These are phyloP conservation scores for Drosophila ochracea DNA, from an alignment of 2,888 invertebrate species.

Conservation along the genomic window DNA sequence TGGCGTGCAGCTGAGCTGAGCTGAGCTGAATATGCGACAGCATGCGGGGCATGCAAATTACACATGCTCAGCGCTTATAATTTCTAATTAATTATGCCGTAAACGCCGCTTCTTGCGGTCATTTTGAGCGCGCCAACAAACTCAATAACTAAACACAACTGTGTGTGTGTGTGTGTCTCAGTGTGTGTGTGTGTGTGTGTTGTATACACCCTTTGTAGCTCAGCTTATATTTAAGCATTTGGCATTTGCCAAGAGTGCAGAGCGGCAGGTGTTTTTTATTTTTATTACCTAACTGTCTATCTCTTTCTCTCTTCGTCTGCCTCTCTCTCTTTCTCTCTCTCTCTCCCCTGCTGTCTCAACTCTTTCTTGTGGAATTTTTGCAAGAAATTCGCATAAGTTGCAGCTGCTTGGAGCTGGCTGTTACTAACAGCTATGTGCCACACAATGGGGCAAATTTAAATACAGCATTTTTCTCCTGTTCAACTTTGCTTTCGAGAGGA, in stretches of 20 bases:
- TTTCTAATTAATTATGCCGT: constrained; percentile 83
- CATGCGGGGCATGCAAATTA: constrained; percentile 71
- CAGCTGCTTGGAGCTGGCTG: constrained; percentile 57
- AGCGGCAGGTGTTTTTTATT: constrained; percentile 70
- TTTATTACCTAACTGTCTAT: constrained; percentile 57
- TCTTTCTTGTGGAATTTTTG: constrained; percentile 58
- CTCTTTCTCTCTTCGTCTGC: fast-evolving
- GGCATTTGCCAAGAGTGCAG: constrained; percentile 46
- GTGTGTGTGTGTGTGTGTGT: background rate
- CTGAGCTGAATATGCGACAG: constrained; percentile 15
- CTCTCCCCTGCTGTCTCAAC: constrained; percentile 23
- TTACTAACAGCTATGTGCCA: constrained; percentile 12
- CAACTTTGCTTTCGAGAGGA: fast-evolving
- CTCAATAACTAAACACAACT: constrained; percentile 9
- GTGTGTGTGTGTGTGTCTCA: constrained; percentile 2
- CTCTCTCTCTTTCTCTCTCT: background rate
- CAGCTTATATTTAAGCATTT: constrained; percentile 24
- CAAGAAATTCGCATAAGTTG: constrained; percentile 76
- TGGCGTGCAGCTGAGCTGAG: constrained; percentile 16
- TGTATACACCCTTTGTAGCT: background rate
- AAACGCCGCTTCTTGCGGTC: constrained; percentile 66
- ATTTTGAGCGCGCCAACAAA: constrained; percentile 36
- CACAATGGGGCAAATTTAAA: constrained; percentile 35
- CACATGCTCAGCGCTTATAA: constrained; percentile 73
- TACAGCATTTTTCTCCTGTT: background rate